Evolutionary conservation across 2,797 vertebrate species (phyloP).

Genomic region (Sebastes trivittatus): DNA sequence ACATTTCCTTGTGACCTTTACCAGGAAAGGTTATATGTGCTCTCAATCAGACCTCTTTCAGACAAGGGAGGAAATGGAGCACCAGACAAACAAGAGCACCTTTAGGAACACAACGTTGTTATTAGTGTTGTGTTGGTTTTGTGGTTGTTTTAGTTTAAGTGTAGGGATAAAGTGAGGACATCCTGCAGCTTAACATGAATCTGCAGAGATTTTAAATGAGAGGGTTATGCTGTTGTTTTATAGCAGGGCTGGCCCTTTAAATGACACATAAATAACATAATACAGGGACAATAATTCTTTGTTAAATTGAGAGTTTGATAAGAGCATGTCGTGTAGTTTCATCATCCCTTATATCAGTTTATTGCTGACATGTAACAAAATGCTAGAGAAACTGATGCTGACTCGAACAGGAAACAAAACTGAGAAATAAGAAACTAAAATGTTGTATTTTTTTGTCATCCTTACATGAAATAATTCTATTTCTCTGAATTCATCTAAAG

Average conservation of each 20-base stretch:
- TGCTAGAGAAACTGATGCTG: neutral
- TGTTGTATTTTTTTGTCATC: too few species aligned
- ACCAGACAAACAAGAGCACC: conserved; percentile 14
- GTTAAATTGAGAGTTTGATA: conserved; percentile 41
- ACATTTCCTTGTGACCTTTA: conserved; percentile 52
- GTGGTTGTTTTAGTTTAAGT: neutral
- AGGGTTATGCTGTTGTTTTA: conserved; percentile 30
- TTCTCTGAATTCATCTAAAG: neutral
- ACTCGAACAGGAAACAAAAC: neutral
- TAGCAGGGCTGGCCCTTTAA: conserved; percentile 43
- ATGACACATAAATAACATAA: conserved; percentile 29
- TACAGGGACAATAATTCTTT: conserved; percentile 25
- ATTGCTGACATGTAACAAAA: neutral
- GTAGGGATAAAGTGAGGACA: neutral
- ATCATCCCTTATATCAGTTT: conserved; percentile 3
- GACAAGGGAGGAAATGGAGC: conserved; percentile 19
- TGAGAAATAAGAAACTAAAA: neutral
- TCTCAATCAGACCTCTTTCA: conserved; percentile 32
- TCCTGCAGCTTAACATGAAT: conserved; percentile 11
- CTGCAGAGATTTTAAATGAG: neutral
- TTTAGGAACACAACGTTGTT: neutral
- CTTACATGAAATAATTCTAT: neutral
- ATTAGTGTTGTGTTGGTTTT: neutral
- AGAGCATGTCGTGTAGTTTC: conserved; percentile 14
- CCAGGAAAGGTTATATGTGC: conserved; percentile 20